Percentiles rank a stretch among this genome's conserved stretches.
Conservation (phyloP, 1,140 invertebrate species). For the Pogonomyrmex californicus region DNA sequence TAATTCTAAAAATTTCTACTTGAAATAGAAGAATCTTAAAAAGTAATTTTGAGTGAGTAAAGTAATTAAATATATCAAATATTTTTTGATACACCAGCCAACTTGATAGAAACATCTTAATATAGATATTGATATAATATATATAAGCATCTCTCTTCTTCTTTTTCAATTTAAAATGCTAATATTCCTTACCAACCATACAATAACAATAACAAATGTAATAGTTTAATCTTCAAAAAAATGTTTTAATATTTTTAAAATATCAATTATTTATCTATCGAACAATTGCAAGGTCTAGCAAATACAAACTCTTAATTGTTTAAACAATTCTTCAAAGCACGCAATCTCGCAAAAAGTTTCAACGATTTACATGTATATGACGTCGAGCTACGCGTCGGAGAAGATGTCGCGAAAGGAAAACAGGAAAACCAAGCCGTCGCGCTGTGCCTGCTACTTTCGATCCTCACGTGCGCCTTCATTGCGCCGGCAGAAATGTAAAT, state of each 20-base stretch:
- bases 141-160: no score
- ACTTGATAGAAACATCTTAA: no score
- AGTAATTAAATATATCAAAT: neutral
- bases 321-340: neutral
- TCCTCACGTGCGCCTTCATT: slow-evolving; percentile 49
- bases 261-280: neutral
- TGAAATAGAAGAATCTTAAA: neutral
- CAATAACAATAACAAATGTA: neutral
- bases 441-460: slow-evolving; percentile 51
- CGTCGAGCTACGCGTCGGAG: slow-evolving; percentile 11
- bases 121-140: neutral
- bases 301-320: neutral
- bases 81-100: neutral
- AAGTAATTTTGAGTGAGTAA: neutral
- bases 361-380: slow-evolving; percentile 58
- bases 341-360: slow-evolving; percentile 10
- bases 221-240: neutral
- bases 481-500: slow-evolving; percentile 80
- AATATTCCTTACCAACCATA: neutral
- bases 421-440: slow-evolving; percentile 39
- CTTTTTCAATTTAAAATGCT: neutral
- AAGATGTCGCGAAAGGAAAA: slow-evolving; percentile 28
- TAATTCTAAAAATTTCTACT: neutral
- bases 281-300: neutral
- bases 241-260: neutral